These are phyloP conservation scores for Eufriesea mexicana DNA, from an alignment of 1,140 invertebrate species.

Conservation along the genomic window DNA sequence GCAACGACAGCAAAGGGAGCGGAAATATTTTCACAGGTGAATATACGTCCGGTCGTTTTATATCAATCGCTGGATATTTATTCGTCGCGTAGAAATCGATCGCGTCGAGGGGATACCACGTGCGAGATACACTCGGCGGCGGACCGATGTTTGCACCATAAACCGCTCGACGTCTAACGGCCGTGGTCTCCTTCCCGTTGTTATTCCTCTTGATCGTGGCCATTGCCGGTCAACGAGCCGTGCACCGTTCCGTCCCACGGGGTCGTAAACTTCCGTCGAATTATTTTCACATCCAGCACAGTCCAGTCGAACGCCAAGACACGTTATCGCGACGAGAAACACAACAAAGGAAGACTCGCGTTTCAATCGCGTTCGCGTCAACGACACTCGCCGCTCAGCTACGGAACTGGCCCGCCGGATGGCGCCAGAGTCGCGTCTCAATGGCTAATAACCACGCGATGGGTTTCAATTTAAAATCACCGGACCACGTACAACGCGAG, in stretches of 20 bases:
- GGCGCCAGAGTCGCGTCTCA: neutral
- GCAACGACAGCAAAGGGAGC: neutral
- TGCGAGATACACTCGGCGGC: slow-evolving; percentile 31
- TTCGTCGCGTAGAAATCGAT: slow-evolving; percentile 53
- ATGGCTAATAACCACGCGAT: slow-evolving; percentile 23
- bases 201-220: slow-evolving; percentile 50
- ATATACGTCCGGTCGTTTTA: neutral
- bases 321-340: too few species aligned
- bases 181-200: slow-evolving; percentile 37
- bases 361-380: too few species aligned
- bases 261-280: neutral
- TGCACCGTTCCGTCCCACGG: neutral
- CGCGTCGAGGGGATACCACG: slow-evolving; percentile 17
- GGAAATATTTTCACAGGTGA: slow-evolving; percentile 36
- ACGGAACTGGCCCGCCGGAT: neutral
- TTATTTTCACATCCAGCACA: neutral
- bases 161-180: slow-evolving; percentile 40
- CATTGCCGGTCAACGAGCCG: slow-evolving; percentile 36
- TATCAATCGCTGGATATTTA: slow-evolving; percentile 54
- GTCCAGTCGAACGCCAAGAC: neutral
- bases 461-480: slow-evolving; percentile 22
- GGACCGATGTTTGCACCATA: slow-evolving; percentile 47
- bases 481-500: neutral
- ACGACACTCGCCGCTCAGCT: too few species aligned
- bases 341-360: too few species aligned